These are phyloP conservation scores for Anolis apletophallus DNA, from an alignment of 2,797 vertebrate species.

Conservation along the genomic window DNA sequence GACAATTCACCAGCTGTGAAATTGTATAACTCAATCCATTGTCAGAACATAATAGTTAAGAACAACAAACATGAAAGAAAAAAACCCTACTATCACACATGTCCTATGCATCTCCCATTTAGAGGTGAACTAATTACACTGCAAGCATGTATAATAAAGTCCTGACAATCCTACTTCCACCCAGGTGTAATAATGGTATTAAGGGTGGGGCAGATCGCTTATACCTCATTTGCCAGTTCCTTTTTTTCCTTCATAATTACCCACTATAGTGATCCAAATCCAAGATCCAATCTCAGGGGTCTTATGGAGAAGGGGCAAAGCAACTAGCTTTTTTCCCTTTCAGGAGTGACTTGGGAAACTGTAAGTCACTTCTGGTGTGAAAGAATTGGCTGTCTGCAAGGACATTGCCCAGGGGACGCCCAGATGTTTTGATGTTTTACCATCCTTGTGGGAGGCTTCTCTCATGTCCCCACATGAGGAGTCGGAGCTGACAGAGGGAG, in stretches of 20 bases:
- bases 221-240: not conserved
- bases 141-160: not conserved
- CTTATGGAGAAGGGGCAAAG: not conserved
- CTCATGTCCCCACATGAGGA: too few relatives aligned
- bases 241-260: not conserved
- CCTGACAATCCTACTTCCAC: not conserved
- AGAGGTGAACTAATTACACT: not conserved
- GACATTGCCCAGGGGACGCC: too few relatives aligned
- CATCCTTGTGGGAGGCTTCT: too few relatives aligned
- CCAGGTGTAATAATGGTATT: not conserved
- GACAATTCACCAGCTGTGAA: not conserved
- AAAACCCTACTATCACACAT: not conserved
- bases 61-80: not conserved
- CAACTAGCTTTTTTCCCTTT: too few relatives aligned
- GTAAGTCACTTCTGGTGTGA: too few relatives aligned
- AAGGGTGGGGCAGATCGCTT: too few relatives aligned
- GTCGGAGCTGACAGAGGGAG: too few relatives aligned
- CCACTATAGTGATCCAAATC: not conserved
- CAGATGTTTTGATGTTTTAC: too few relatives aligned
- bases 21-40: not conserved
- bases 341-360: too few relatives aligned
- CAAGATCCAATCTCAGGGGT: not conserved
- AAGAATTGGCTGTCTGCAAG: too few relatives aligned
- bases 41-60: conserved; percentile 1
- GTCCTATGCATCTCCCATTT: not conserved